These are phyloP conservation scores for Nipponia nippon DNA, from an alignment of 2,113 vertebrate genomes.

Conservation along the genomic window DNA sequence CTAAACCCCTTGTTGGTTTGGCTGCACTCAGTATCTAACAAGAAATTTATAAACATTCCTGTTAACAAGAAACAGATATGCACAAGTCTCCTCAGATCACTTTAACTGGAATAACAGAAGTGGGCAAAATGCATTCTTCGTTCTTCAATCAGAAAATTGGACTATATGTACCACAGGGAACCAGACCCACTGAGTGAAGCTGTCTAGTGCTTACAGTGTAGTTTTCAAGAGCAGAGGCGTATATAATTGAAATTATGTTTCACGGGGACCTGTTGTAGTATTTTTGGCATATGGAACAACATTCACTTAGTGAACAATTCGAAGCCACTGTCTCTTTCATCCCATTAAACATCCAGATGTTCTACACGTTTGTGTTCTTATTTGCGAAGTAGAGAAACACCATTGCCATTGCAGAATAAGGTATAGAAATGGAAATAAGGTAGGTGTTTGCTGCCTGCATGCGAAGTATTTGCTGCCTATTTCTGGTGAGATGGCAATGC, in stretches of 20 bases:
- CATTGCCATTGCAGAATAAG: neutral
- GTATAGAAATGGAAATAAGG: neutral
- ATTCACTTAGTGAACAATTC: neutral
- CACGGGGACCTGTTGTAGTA: neutral
- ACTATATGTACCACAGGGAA: neutral
- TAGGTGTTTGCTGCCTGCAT: neutral
- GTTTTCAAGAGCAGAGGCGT: neutral
- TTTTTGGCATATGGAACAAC: neutral
- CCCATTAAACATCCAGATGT: neutral
- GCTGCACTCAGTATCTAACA: neutral
- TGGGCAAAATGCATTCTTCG: neutral
- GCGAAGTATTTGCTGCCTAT: neutral
- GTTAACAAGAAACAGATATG: neutral
- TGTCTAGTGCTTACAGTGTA: neutral
- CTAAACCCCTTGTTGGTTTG: neutral
- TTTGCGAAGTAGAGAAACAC: neutral
- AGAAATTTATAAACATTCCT: neutral
- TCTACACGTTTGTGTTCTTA: neutral
- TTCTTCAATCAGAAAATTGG: neutral
- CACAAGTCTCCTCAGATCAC: neutral
- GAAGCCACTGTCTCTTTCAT: neutral
- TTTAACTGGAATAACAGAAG: neutral
- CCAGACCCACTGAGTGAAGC: neutral
- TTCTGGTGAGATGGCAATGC: neutral
- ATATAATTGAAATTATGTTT: constrained; percentile 6